Conservation (phyloP, 2,888 invertebrate species). For the Clusia tigrina region DNA sequence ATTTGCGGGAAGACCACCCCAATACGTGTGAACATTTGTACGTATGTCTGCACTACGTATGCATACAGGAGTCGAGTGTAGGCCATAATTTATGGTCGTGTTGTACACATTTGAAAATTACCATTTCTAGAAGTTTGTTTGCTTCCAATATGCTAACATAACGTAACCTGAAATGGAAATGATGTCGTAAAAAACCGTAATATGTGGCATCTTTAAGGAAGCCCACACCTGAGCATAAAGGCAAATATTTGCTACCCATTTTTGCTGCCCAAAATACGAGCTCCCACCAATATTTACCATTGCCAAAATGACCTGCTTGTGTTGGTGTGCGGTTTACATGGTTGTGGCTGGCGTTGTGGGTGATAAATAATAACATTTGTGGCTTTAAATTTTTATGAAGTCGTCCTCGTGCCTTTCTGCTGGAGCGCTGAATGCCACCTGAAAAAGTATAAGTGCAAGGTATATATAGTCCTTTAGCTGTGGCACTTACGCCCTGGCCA, state of each 20-base stretch:
- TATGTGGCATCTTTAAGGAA: conserved; percentile 33
- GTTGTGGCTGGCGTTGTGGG: neutral
- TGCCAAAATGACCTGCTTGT: neutral
- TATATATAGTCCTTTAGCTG: no score
- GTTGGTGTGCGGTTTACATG: neutral
- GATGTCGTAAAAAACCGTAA: conserved; percentile 43
- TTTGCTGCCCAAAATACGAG: neutral
- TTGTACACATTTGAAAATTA: conserved; percentile 53
- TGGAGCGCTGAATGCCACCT: no score
- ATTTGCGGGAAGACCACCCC: no score
- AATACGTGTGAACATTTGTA: no score
- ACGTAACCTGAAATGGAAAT: conserved; percentile 28
- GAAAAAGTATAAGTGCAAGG: no score
- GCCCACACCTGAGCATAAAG: conserved; percentile 39
- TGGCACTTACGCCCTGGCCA: neutral
- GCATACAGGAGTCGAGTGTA: conserved; percentile 39
- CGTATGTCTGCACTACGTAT: no score
- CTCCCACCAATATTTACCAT: conserved; percentile 2
- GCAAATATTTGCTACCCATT: conserved; percentile 25
- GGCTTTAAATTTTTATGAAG: conserved; percentile 23
- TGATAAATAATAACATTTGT: conserved; percentile 36
- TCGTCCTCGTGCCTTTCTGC: neutral
- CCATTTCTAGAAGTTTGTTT: conserved; percentile 25
- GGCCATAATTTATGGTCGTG: conserved; percentile 45
- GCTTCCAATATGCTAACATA: neutral